These are phyloP conservation scores for Leptodirus hochenwartii DNA, from an alignment of 2,888 invertebrate genomes.

Conservation along the genomic window DNA sequence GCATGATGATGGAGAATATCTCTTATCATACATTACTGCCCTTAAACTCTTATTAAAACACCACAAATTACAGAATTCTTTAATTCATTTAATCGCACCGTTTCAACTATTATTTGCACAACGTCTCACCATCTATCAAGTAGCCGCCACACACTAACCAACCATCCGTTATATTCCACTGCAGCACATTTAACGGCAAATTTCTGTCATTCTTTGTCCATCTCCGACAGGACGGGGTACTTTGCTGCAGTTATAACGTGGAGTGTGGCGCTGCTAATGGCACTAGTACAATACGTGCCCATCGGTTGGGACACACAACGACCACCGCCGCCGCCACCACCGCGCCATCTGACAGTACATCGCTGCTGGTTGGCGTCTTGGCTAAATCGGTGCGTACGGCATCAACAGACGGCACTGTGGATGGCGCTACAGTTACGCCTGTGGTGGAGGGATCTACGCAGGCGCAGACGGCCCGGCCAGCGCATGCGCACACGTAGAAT, in stretches of 20 bases:
- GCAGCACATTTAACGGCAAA: conserved; percentile 7
- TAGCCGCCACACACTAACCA: too few relatives aligned
- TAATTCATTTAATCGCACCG: too few relatives aligned
- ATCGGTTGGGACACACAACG: conserved; percentile 24
- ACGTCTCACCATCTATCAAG: too few relatives aligned
- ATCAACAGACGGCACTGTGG: conserved; percentile 2
- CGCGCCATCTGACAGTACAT: conserved; percentile 6
- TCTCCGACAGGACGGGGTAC: conserved; percentile 29
- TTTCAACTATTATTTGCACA: too few relatives aligned
- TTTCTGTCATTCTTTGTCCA: conserved; percentile 17
- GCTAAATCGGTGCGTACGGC: conserved; percentile 3
- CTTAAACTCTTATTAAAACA: too few relatives aligned
- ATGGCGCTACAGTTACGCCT: conserved; percentile 4
- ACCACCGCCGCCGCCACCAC: conserved; percentile 22
- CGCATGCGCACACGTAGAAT: too few relatives aligned
- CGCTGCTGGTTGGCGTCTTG: conserved; percentile 3
- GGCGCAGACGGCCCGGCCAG: too few relatives aligned
- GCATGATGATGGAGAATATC: too few relatives aligned
- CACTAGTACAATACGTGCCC: conserved; percentile 24
- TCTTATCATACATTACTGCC: too few relatives aligned
- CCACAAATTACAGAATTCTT: too few relatives aligned
- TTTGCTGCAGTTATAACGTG: conserved; percentile 30
- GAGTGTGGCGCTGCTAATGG: conserved; percentile 28
- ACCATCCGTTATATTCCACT: too few relatives aligned
- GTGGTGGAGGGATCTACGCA: conserved; percentile 10